phyloP scores from a whole-genome alignment of 2,797 vertebrate genomes.

The Todus mexicanus region DNA sequence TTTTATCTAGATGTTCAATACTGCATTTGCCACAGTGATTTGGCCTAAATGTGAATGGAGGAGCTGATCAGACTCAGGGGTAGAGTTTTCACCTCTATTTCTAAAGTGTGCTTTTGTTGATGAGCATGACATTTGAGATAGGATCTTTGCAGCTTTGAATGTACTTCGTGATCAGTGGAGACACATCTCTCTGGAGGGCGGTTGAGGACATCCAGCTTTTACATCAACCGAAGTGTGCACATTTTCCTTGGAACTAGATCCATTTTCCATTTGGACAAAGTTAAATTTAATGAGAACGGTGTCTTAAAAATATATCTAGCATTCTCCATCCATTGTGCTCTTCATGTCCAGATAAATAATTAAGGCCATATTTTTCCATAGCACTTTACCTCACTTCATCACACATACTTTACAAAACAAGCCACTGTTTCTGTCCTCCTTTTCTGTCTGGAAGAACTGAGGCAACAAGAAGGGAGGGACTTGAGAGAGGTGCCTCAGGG shows the following conservation, averaged over 20 bases:
- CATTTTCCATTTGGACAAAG: not conserved
- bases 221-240: not conserved
- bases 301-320: not conserved
- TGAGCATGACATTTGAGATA: not conserved
- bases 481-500: not conserved
- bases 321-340: not conserved
- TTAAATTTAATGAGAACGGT: not conserved
- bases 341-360: not conserved
- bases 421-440: not conserved
- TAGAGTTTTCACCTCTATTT: not conserved
- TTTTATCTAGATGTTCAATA: not conserved
- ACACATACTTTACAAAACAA: not conserved
- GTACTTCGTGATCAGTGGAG: not conserved
- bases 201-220: not conserved
- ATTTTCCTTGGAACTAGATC: not conserved
- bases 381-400: not conserved
- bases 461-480: not conserved
- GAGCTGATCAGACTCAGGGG: not conserved
- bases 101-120: not conserved
- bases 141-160: not conserved
- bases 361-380: not conserved
- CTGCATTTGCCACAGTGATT: not conserved
- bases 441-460: not conserved
- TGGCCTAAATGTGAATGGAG: not conserved
- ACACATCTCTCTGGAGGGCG: not conserved